Base-by-base conservation (phyloP, 2,797 vertebrate genomes). In the Enteromius fasciolatus region DNA sequence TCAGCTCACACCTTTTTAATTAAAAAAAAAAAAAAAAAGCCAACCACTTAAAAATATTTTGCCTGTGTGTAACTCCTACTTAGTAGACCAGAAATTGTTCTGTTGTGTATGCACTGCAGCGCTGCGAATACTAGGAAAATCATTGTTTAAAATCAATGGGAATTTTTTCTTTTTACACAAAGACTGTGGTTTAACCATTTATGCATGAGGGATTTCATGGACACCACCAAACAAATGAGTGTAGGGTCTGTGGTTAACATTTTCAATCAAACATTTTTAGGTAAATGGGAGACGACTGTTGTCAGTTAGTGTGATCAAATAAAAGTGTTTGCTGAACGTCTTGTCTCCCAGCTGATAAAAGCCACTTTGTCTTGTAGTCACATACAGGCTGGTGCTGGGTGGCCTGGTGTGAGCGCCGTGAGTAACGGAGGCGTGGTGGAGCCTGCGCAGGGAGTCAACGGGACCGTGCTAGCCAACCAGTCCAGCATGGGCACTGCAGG, bases 401-500 rank as follows among this genome's bases (percentile, higher is more conserved):
- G 96, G 97, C 95, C 97, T 83, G 95, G 96, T 17, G 93, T 97
- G 20, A 89, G 93, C 8, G 89, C 93, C 0, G 90, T 94, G 86
- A 94, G 92, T 87, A 95, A 95, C 28, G 93, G 93, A 1, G 90
- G 95, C 0, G 91, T 97, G 52, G 95, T 97, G 76, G 97, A 95
- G 50, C 93, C 95, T 0, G 93, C 93, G 36, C 96, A 95, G 90
- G 96, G 96, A 4, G 96, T 97, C 89, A 98, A 97, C 25, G 96
- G 96, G 81, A 94, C 95, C 33, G 93, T 98, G 92, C 90, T 98
- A 57, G 93, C 95, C 88, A 97, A 93, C 92, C 96, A 97, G 90
- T 94, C 96, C 3, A 96, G 96, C 84, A 97, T 97, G 91, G 94
- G 96, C 73, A 93, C 97, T 82, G 95, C 97, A 9, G 96, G 96